Percentiles rank a stretch among this genome's conserved stretches.
These are phyloP conservation scores for Lagodon rhomboides DNA, from an alignment of 2,797 vertebrate species.

Conservation along the genomic window DNA sequence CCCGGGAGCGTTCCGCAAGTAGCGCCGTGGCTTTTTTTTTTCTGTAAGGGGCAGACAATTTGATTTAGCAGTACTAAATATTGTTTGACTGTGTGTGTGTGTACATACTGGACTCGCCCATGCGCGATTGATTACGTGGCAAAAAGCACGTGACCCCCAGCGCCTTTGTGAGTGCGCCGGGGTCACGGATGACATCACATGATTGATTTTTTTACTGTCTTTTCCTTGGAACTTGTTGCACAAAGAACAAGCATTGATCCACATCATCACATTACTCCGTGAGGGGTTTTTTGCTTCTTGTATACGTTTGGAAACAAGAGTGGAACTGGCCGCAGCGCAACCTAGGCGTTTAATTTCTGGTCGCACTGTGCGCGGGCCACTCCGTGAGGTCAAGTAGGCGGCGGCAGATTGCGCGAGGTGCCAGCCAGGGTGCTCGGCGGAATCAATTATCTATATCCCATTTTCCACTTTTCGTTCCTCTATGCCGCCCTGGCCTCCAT, in stretches of 20 bases:
- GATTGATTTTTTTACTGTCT: constrained; percentile 55
- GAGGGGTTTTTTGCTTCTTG: constrained; percentile 21
- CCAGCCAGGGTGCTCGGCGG: constrained; percentile 25
- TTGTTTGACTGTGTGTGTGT: constrained; percentile 35
- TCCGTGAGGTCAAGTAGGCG: constrained; percentile 33
- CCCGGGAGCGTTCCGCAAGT: constrained; percentile 22
- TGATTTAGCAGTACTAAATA: constrained; percentile 40
- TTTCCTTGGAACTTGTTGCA: constrained; percentile 61
- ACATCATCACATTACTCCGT: constrained; percentile 44
- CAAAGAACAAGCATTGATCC: constrained; percentile 51
- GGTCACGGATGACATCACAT: constrained; percentile 52
- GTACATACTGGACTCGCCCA: constrained; percentile 24
- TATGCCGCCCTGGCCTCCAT: constrained; percentile 56
- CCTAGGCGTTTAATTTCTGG: constrained; percentile 26
- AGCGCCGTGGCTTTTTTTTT: background rate
- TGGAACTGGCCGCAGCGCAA: background rate
- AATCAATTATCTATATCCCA: constrained; percentile 61
- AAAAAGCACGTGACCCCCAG: constrained; percentile 26
- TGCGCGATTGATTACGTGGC: constrained; percentile 52
- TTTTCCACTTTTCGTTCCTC: constrained; percentile 66
- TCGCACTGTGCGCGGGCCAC: constrained; percentile 16
- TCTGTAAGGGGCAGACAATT: constrained; percentile 27
- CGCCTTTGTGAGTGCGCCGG: constrained; percentile 23
- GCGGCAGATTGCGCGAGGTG: constrained; percentile 31
- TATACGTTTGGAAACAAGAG: constrained; percentile 22